phyloP scores from a whole-genome alignment of 2,113 vertebrate genomes.

The Daubentonia madagascariensis region DNA sequence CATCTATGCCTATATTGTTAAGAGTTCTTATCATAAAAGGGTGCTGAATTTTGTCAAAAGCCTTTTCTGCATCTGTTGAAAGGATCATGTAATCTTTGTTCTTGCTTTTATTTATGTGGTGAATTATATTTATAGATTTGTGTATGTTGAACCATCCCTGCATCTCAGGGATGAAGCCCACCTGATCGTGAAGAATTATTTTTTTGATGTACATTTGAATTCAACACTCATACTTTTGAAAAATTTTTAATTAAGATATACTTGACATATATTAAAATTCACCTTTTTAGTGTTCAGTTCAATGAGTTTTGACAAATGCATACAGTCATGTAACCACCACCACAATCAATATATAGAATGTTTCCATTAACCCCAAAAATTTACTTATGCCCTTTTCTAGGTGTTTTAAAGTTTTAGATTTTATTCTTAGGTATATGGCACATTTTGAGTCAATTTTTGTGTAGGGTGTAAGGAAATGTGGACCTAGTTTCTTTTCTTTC shows the following conservation, averaged over 20 bases:
- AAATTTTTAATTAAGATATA: background rate
- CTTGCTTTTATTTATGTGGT: too few species aligned
- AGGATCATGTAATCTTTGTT: too few species aligned
- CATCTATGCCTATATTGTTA: too few species aligned
- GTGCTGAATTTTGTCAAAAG: too few species aligned
- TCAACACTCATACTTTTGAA: background rate
- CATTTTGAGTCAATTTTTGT: background rate
- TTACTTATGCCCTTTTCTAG: background rate
- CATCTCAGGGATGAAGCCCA: too few species aligned
- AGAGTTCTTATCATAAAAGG: too few species aligned
- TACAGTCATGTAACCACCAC: background rate
- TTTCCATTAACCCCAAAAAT: background rate
- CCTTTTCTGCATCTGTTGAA: too few species aligned
- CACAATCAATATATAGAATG: background rate
- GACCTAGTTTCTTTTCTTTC: background rate
- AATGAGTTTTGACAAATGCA: background rate
- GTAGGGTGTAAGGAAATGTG: background rate
- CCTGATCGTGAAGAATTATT: too few species aligned
- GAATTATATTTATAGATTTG: too few species aligned
- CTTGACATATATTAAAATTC: background rate
- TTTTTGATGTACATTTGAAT: too few species aligned
- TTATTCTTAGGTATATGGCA: slow-evolving; percentile 3
- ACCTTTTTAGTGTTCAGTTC: background rate
- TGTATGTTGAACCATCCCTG: too few species aligned
- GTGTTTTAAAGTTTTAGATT: slow-evolving; percentile 35